Evolutionary conservation across 2,888 invertebrate genomes (phyloP).

Genomic region (Mylabris sibirica): DNA sequence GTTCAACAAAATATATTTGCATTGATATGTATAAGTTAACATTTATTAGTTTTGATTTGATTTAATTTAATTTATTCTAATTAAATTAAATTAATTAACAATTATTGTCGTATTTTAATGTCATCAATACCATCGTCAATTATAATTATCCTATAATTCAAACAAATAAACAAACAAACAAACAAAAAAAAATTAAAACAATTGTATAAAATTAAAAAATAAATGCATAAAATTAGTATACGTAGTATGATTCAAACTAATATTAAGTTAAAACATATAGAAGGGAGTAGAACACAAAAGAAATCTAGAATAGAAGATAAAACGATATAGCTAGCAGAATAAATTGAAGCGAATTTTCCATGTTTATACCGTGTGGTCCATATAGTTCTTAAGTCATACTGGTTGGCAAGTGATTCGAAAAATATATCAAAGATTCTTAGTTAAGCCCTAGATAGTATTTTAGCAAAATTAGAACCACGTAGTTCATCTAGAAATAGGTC

Average conservation of each 20-base stretch:
- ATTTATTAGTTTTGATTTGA: conserved; percentile 17
- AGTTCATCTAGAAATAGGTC: too few relatives aligned
- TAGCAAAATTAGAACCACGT: too few relatives aligned
- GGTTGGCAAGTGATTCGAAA: too few relatives aligned
- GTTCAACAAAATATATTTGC: conserved; percentile 37
- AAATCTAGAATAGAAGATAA: not conserved
- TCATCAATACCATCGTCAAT: not conserved
- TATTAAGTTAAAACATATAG: too few relatives aligned
- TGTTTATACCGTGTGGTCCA: too few relatives aligned
- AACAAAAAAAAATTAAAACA: not conserved
- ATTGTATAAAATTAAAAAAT: conserved; percentile 33
- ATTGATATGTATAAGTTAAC: conserved; percentile 38
- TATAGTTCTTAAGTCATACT: too few relatives aligned
- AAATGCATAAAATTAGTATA: conserved; percentile 27
- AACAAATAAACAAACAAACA: too few relatives aligned
- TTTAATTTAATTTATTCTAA: conserved; percentile 11
- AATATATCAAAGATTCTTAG: too few relatives aligned
- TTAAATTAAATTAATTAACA: not conserved
- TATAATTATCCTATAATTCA: not conserved
- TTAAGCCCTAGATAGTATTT: too few relatives aligned
- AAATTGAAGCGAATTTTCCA: conserved; percentile 24
- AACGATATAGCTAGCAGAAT: conserved; percentile 44
- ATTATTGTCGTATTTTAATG: not conserved
- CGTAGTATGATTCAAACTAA: conserved; percentile 9
- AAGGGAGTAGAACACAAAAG: too few relatives aligned